Evolutionary conservation across 2,113 vertebrate genomes (phyloP).

Genomic region (Eclectus roratus): DNA sequence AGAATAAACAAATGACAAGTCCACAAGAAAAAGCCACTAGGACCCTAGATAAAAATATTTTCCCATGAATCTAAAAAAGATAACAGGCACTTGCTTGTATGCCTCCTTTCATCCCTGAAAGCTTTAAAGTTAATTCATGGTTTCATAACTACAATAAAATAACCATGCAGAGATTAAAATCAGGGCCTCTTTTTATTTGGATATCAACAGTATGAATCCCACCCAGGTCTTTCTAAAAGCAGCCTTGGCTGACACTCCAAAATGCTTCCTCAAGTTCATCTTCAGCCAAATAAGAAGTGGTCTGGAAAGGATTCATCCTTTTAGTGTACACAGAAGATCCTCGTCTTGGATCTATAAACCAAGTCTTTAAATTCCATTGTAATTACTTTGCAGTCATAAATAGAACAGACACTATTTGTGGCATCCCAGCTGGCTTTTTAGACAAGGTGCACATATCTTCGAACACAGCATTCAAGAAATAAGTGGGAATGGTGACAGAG

Average conservation of each 20-base stretch:
- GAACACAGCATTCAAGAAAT: slow-evolving; percentile 42
- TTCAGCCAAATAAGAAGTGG: slow-evolving; percentile 78
- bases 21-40: slow-evolving; percentile 65
- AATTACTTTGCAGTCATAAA: slow-evolving; percentile 80
- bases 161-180: slow-evolving; percentile 79
- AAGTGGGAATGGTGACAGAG: background rate
- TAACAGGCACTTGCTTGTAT: slow-evolving; percentile 71
- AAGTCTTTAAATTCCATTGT: slow-evolving; percentile 81
- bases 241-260: slow-evolving; percentile 74
- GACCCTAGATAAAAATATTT: slow-evolving; percentile 69
- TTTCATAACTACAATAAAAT: slow-evolving; percentile 78
- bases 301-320: slow-evolving; percentile 82
- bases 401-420: slow-evolving; percentile 75
- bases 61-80: slow-evolving; percentile 71
- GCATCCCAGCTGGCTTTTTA: slow-evolving; percentile 73
- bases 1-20: slow-evolving; percentile 76
- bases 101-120: slow-evolving; percentile 75
- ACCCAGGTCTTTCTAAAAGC: slow-evolving; percentile 81
- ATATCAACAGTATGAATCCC: slow-evolving; percentile 79
- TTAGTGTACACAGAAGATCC: slow-evolving; percentile 80
- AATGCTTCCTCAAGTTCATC: slow-evolving; percentile 77
- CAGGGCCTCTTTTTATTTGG: slow-evolving; percentile 74
- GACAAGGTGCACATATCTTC: slow-evolving; percentile 71
- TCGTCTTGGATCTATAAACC: slow-evolving; percentile 79
- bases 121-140: slow-evolving; percentile 78